phyloP scores from a whole-genome alignment of 30 jellyfish, hydroid and myxozoan species.

The Turritopsis rubra region DNA sequence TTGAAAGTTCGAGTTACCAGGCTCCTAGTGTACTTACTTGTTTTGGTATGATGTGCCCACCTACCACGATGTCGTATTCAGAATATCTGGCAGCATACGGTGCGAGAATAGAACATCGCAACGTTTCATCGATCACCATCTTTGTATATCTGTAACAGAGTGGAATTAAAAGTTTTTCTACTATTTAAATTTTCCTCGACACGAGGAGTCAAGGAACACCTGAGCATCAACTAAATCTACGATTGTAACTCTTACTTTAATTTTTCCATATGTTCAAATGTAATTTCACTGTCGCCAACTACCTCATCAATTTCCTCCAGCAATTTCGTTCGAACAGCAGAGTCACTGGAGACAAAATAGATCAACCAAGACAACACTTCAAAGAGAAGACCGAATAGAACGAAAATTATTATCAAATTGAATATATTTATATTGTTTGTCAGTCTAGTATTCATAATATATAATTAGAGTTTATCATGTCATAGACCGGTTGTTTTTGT shows the following conservation, averaged over 20 bases:
- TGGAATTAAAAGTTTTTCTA: background rate
- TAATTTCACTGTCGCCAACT: slow-evolving; percentile 40
- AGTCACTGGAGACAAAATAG: slow-evolving; percentile 47
- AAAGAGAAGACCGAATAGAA: too few species aligned
- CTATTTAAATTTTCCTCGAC: background rate
- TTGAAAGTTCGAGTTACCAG: too few species aligned
- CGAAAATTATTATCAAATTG: too few species aligned
- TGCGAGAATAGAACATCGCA: slow-evolving; percentile 67
- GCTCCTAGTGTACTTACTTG: slow-evolving; percentile 32
- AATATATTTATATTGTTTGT: too few species aligned
- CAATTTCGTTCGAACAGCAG: slow-evolving; percentile 53
- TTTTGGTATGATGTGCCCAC: slow-evolving; percentile 81
- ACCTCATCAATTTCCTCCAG: slow-evolving; percentile 43
- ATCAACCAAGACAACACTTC: slow-evolving; percentile 77
- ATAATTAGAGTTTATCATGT: too few species aligned
- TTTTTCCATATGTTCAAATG: slow-evolving; percentile 40
- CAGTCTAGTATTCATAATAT: too few species aligned
- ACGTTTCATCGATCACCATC: slow-evolving; percentile 62
- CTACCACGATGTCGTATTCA: slow-evolving; percentile 60
- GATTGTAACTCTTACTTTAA: slow-evolving; percentile 27
- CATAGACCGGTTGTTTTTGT: too few species aligned
- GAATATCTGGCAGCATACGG: slow-evolving; percentile 89
- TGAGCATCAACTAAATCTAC: too few species aligned
- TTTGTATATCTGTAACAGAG: slow-evolving; percentile 46
- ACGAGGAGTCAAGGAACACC: too few species aligned